A percentile compares a stretch with the other conserved stretches of the same genome.
These are phyloP conservation scores for Drosophila suzukii DNA, from an alignment of 1,140 invertebrate species.

Conservation along the genomic window DNA sequence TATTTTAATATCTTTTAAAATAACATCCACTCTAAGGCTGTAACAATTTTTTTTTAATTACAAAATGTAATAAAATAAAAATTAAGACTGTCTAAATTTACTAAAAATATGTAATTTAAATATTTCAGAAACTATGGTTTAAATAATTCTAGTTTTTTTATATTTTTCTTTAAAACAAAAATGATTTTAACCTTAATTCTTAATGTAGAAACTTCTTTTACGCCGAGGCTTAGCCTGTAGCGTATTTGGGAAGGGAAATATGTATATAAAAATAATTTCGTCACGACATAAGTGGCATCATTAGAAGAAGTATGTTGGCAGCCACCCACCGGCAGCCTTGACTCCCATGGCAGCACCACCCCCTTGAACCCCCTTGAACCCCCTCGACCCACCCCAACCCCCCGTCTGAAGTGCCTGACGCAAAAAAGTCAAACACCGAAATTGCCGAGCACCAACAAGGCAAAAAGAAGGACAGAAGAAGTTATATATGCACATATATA, in stretches of 20 bases:
- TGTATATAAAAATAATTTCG: slow-evolving; percentile 79
- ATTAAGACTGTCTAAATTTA: no score
- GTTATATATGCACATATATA: slow-evolving; percentile 24
- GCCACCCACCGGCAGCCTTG: slow-evolving; percentile 36
- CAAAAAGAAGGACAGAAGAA: slow-evolving; percentile 34
- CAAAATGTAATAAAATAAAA: no score
- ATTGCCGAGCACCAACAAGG: slow-evolving; percentile 65
- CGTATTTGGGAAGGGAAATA: slow-evolving; percentile 54
- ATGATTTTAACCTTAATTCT: no score
- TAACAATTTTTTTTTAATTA: no score
- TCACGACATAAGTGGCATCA: slow-evolving; percentile 83
- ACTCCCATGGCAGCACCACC: slow-evolving; percentile 7
- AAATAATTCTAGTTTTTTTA: no score
- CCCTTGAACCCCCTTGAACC: not conserved
- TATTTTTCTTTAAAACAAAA: no score
- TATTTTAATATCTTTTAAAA: no score
- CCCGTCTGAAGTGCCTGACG: slow-evolving; percentile 74
- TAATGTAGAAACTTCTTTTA: not conserved
- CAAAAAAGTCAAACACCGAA: slow-evolving; percentile 78
- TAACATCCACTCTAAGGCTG: no score
- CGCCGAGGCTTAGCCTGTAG: not conserved
- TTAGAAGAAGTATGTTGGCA: slow-evolving; percentile 74
- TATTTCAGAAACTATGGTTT: no score
- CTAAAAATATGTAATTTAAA: no score
- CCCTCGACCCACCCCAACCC: not conserved